Evolutionary conservation across 2,797 vertebrate species (phyloP).

Genomic region (Antennarius maculatus): DNA sequence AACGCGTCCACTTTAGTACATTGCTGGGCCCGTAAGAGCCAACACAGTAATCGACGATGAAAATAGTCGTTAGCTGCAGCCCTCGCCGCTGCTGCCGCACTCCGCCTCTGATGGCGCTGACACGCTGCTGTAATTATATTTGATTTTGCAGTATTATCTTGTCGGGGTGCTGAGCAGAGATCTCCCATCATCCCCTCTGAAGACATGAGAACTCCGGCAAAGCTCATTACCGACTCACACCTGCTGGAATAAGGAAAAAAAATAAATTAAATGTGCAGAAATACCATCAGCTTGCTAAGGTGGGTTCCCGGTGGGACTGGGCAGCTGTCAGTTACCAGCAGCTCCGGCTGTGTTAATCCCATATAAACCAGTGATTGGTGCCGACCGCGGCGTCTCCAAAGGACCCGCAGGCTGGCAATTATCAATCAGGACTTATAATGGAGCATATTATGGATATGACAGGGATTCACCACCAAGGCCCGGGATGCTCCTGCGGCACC

Average conservation of each 20-base stretch:
- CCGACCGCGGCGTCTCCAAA: slow-evolving; percentile 51
- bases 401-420: slow-evolving; percentile 52
- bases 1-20: slow-evolving; percentile 27
- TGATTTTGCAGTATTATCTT: slow-evolving; percentile 65
- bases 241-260: slow-evolving; percentile 18
- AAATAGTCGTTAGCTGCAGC: slow-evolving; percentile 36
- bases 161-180: slow-evolving; percentile 53
- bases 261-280: slow-evolving; percentile 29
- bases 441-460: slow-evolving; percentile 41
- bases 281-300: slow-evolving; percentile 66
- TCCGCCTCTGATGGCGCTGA: slow-evolving; percentile 49
- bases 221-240: slow-evolving; percentile 70
- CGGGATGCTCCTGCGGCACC: background rate
- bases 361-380: slow-evolving; percentile 63
- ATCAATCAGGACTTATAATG: slow-evolving; percentile 63
- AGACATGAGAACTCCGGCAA: slow-evolving; percentile 59
- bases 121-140: slow-evolving; percentile 65
- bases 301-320: slow-evolving; percentile 63
- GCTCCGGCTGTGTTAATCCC: slow-evolving; percentile 70
- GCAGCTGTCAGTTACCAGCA: slow-evolving; percentile 76
- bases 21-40: slow-evolving; percentile 24
- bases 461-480: slow-evolving; percentile 58
- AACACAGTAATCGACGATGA: slow-evolving; percentile 38
- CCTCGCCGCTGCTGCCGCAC: slow-evolving; percentile 14
- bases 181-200: slow-evolving; percentile 45